Evolutionary conservation across 2,113 vertebrate genomes (phyloP).

Genomic region (Macquaria ambigua): DNA sequence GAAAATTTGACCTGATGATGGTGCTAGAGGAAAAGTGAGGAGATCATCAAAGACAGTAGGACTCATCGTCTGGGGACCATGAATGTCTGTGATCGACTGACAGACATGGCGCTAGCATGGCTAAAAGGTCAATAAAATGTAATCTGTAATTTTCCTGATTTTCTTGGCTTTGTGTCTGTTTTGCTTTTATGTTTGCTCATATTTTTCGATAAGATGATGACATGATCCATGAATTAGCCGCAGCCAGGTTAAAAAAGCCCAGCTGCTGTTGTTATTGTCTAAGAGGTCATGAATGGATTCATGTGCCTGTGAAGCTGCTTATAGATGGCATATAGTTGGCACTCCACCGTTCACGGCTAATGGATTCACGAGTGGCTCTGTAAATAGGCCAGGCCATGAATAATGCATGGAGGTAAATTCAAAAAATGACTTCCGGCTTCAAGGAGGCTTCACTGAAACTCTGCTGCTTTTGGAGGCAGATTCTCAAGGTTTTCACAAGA

Average conservation of each 20-base stretch:
- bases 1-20: background rate
- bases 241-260: conserved; percentile 32
- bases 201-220: background rate
- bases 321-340: conserved; percentile 54
- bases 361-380: conserved; percentile 67
- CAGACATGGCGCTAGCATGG: background rate
- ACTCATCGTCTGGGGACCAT: background rate
- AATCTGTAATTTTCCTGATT: background rate
- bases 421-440: conserved; percentile 61
- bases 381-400: conserved; percentile 73
- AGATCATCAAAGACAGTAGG: background rate
- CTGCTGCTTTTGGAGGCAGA: conserved; percentile 17
- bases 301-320: conserved; percentile 55
- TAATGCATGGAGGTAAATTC: conserved; percentile 66
- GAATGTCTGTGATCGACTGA: background rate
- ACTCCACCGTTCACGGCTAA: conserved; percentile 56
- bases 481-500: background rate
- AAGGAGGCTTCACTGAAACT: conserved; percentile 34
- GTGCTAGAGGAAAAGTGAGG: background rate
- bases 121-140: background rate
- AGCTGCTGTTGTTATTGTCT: conserved; percentile 45
- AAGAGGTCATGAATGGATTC: conserved; percentile 52
- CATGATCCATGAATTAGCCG: conserved; percentile 16
- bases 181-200: background rate
- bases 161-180: background rate